Percentiles rank a stretch among this genome's conserved stretches.
Conservation (phyloP, 2,797 vertebrate species). For the Eulemur coronatus region DNA sequence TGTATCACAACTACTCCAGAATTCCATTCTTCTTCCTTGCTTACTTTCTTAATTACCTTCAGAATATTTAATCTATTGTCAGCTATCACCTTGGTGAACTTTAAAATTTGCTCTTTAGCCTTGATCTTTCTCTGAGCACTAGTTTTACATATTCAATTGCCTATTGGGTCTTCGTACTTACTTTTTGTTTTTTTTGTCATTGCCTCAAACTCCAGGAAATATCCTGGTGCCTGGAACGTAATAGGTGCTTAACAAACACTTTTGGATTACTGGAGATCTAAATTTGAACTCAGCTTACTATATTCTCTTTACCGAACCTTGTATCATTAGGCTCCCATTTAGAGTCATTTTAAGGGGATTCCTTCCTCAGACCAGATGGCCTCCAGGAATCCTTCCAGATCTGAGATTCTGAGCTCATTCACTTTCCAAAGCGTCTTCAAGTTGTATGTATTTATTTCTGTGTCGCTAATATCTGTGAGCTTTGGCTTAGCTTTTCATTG, state of each 20-base stretch:
- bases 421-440: neutral
- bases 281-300: neutral
- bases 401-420: conserved; percentile 7
- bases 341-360: neutral
- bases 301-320: neutral
- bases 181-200: neutral
- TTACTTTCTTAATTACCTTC: neutral
- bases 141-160: neutral
- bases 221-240: neutral
- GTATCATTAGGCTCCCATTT: neutral
- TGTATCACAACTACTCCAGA: neutral
- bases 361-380: neutral
- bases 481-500: neutral
- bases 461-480: neutral
- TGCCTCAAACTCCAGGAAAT: neutral
- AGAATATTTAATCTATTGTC: neutral
- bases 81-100: neutral
- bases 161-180: neutral
- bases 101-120: neutral
- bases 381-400: neutral
- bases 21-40: neutral
- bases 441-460: neutral
- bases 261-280: neutral
- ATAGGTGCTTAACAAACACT: neutral
- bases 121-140: neutral